These are phyloP conservation scores for Nematolebias whitei DNA, from an alignment of 2,113 vertebrate species.

Conservation along the genomic window DNA sequence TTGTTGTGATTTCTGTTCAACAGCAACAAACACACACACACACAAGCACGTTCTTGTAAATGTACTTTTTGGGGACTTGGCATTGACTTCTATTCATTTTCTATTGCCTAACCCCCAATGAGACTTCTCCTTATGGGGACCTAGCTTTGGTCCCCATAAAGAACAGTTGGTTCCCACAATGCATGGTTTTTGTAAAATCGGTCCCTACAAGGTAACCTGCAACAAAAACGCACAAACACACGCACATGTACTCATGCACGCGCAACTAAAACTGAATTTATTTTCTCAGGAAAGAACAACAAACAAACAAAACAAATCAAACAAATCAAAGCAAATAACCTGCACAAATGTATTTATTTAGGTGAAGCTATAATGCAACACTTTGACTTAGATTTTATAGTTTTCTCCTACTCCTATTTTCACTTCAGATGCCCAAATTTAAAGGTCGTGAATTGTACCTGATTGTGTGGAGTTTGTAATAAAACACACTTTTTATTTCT, in stretches of 20 bases:
- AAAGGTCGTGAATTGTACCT: slow-evolving; percentile 31
- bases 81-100: too few species aligned
- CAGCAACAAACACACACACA: slow-evolving; percentile 19
- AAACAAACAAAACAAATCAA: slow-evolving; percentile 27
- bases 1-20: slow-evolving; percentile 28
- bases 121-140: too few species aligned
- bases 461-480: slow-evolving; percentile 27
- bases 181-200: too few species aligned
- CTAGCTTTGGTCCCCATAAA: too few species aligned
- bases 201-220: too few species aligned
- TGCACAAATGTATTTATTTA: slow-evolving; percentile 3
- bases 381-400: slow-evolving; percentile 31
- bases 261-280: slow-evolving; percentile 20
- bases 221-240: too few species aligned
- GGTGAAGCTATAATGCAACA: slow-evolving; percentile 17
- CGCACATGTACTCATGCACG: background rate
- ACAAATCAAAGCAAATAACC: slow-evolving; percentile 37
- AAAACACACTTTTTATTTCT: slow-evolving; percentile 19
- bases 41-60: too few species aligned
- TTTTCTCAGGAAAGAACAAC: slow-evolving; percentile 30
- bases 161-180: too few species aligned
- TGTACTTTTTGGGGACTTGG: too few species aligned
- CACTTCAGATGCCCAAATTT: slow-evolving; percentile 17
- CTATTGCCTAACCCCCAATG: too few species aligned
- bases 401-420: background rate